Conservation (phyloP, 92 coral and sea anemone species). For the Epizoanthus fatuus region DNA sequence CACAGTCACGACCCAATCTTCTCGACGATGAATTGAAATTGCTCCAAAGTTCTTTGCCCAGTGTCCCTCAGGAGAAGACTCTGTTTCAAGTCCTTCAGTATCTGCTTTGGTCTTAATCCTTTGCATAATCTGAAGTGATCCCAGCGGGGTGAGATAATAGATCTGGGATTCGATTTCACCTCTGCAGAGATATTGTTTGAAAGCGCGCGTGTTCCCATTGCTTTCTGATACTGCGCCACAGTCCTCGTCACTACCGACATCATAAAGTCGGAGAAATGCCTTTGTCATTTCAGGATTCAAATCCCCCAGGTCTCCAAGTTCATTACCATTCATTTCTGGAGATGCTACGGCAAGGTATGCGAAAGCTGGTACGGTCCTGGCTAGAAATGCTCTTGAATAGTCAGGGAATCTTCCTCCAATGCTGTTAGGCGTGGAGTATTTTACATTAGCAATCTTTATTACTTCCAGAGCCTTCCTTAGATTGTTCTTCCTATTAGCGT, state of each 20-base stretch:
- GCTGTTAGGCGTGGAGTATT: slow-evolving; percentile 73
- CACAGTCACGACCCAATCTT: slow-evolving; percentile 67
- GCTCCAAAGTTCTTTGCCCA: slow-evolving; percentile 76
- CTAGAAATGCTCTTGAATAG: slow-evolving; percentile 41
- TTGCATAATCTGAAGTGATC: too few species aligned
- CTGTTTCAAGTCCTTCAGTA: slow-evolving; percentile 1
- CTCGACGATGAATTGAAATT: slow-evolving; percentile 58
- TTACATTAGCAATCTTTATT: too few species aligned
- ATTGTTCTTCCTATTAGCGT: too few species aligned
- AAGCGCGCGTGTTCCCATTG: too few species aligned
- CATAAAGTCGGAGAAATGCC: too few species aligned
- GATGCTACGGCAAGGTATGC: slow-evolving; percentile 63
- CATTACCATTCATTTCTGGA: not conserved
- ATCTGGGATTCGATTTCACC: slow-evolving; percentile 35
- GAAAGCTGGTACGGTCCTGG: slow-evolving; percentile 62
- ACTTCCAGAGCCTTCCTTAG: too few species aligned
- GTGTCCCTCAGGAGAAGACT: slow-evolving; percentile 63
- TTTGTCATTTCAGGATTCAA: too few species aligned
- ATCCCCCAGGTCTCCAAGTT: too few species aligned
- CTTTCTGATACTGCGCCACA: too few species aligned
- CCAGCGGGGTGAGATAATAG: slow-evolving; percentile 52
- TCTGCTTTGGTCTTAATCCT: not conserved
- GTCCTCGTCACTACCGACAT: too few species aligned
- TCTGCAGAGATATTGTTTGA: slow-evolving; percentile 13
- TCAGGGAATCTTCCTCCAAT: slow-evolving; percentile 75